A percentile compares a stretch with the other conserved stretches of the same genome.
Conservation (phyloP, 1,140 invertebrate species). For the Penaeus indicus region DNA sequence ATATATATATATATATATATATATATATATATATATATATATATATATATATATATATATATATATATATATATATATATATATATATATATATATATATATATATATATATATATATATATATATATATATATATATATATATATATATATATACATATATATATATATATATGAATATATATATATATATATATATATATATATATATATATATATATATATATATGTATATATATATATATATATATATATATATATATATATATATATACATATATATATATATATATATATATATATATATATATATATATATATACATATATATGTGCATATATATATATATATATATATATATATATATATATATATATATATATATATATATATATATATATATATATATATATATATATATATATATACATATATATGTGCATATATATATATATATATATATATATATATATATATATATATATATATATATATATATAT, state of each 20-base stretch:
- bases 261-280: too few relatives aligned
- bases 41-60: conserved; percentile 1
- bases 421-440: conserved; percentile 11
- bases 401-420: background rate
- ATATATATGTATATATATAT: too few relatives aligned
- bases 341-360: too few relatives aligned
- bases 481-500: background rate
- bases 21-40: background rate
- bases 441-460: conserved; percentile 30
- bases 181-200: too few relatives aligned
- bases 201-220: too few relatives aligned
- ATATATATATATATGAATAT: background rate
- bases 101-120: background rate
- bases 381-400: background rate
- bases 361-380: background rate
- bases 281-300: too few relatives aligned
- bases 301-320: too few relatives aligned
- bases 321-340: too few relatives aligned
- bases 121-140: background rate
- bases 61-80: background rate
- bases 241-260: too few relatives aligned
- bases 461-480: conserved; percentile 14
- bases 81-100: conserved; percentile 14
- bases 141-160: background rate
- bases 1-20: background rate